Percentiles rank a stretch among this genome's conserved stretches.
Conservation (phyloP, 1,140 invertebrate genomes). For the Drosophila truncata region DNA sequence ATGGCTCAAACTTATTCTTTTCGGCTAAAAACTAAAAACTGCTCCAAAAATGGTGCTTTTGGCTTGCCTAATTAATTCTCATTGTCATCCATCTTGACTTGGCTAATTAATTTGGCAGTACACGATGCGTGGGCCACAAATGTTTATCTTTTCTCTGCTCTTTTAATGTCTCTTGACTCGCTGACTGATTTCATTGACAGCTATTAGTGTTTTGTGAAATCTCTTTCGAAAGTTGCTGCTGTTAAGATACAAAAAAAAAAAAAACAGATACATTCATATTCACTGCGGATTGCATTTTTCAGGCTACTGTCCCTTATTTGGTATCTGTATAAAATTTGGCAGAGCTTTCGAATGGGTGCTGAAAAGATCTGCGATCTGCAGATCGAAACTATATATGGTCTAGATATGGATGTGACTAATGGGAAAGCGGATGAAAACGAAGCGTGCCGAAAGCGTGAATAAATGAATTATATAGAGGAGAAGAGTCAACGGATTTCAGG, state of each 20-base stretch:
- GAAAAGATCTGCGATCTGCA: conserved; percentile 29
- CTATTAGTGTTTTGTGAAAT: conserved; percentile 48
- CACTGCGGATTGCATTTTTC: conserved; percentile 10
- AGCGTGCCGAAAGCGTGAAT: conserved; percentile 41
- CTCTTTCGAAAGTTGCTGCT: conserved; percentile 37
- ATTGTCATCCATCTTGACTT: conserved; percentile 55
- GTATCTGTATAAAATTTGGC: conserved; percentile 16
- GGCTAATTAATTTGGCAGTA: conserved; percentile 66
- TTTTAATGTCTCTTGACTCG: conserved; percentile 4
- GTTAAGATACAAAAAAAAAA: conserved; percentile 8
- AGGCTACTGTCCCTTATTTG: conserved; percentile 21
- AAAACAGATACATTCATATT: conserved; percentile 13
- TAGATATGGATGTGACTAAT: conserved; percentile 27
- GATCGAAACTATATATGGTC: conserved; percentile 29
- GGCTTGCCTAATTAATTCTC: conserved; percentile 64
- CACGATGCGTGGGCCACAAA: conserved; percentile 39
- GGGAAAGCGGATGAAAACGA: conserved; percentile 17
- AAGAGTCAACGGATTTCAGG: conserved; percentile 1
- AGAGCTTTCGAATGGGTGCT: conserved; percentile 28
- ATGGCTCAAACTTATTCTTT: conserved; percentile 21
- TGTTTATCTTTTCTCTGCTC: conserved; percentile 5
- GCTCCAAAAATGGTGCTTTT: conserved; percentile 40
- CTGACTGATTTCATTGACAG: conserved; percentile 42
- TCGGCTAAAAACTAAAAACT: conserved; percentile 10
- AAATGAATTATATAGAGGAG: conserved; percentile 18